These are phyloP conservation scores for Hirtodrosophila confusa DNA, from an alignment of 2,888 invertebrate species.

Conservation along the genomic window DNA sequence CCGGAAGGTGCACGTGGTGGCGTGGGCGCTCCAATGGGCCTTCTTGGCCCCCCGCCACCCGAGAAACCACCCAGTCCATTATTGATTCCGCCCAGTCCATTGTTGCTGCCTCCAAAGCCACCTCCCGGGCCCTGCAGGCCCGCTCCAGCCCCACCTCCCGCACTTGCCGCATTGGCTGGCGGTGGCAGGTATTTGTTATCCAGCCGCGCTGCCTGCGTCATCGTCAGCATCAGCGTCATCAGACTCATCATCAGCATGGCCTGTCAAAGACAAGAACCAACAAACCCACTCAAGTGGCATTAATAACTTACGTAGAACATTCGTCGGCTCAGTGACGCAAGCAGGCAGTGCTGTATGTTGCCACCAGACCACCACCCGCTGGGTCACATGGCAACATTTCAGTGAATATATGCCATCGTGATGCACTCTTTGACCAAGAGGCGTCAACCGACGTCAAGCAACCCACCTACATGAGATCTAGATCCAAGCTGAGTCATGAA, in stretches of 20 bases:
- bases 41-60: conserved; percentile 78
- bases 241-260: conserved; percentile 83
- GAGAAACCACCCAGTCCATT: conserved; percentile 81
- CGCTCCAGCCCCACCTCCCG: conserved; percentile 83
- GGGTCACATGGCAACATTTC: no score
- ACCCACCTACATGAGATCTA: no score
- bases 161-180: conserved; percentile 84
- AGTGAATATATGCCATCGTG: no score
- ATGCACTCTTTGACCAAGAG: no score
- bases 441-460: no score
- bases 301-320: conserved; percentile 2
- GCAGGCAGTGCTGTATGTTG: no score
- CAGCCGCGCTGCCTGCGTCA: conserved; percentile 85
- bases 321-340: no score
- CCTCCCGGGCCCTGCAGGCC: conserved; percentile 77
- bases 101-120: conserved; percentile 77
- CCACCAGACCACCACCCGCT: no score
- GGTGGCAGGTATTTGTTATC: conserved; percentile 87
- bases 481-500: no score
- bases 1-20: conserved; percentile 71
- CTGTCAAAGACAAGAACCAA: conserved; percentile 78
- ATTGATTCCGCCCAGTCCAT: conserved; percentile 82
- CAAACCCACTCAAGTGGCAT: conserved; percentile 21
- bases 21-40: conserved; percentile 79
- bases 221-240: conserved; percentile 79